Conservation (phyloP, 2,113 vertebrate species). For the Podiceps cristatus region DNA sequence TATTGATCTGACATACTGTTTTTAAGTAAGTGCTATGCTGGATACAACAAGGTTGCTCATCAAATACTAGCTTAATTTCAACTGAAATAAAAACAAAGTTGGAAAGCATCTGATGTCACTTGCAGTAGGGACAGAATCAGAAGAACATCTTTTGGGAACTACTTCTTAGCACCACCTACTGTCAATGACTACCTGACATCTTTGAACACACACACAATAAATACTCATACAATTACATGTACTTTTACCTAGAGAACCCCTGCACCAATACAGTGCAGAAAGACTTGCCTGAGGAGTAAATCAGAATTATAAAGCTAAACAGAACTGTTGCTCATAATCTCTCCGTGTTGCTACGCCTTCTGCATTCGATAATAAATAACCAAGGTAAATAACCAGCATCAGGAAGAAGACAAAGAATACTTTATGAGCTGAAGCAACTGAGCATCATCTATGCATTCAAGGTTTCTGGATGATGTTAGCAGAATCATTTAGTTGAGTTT, state of each 20-base stretch:
- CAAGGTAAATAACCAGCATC: not conserved
- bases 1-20: not conserved
- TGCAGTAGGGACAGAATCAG: not conserved
- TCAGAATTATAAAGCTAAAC: not conserved
- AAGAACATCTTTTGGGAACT: not conserved
- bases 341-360: not conserved
- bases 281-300: not conserved
- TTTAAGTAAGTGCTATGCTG: not conserved
- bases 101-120: not conserved
- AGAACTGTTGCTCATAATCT: not conserved
- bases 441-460: not conserved
- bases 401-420: not conserved
- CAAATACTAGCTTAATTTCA: not conserved
- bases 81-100: not conserved
- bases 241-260: not conserved
- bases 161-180: not conserved
- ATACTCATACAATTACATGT: rapidly evolving
- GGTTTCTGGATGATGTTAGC: not conserved
- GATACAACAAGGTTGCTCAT: not conserved
- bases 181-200: not conserved
- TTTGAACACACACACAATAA: not conserved
- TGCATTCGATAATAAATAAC: not conserved
- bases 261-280: not conserved
- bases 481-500: not conserved
- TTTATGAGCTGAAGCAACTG: not conserved